A percentile compares a stretch with the other conserved stretches of the same genome.
These are phyloP conservation scores for Spea bombifrons DNA, from an alignment of 2,113 vertebrate genomes.

Conservation along the genomic window DNA sequence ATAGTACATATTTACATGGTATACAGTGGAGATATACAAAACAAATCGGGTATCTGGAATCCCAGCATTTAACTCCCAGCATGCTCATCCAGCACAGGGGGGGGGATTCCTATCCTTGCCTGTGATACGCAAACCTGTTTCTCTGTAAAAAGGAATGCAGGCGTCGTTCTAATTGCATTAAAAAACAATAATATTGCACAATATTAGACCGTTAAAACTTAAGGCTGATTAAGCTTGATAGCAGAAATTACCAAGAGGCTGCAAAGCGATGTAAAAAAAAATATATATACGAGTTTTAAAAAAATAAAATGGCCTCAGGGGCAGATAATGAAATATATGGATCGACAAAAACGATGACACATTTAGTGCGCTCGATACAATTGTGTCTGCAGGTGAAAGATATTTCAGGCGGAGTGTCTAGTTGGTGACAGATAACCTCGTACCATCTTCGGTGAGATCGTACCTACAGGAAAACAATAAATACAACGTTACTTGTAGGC, in stretches of 20 bases:
- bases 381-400: constrained; percentile 52
- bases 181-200: constrained; percentile 51
- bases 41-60: constrained; percentile 60
- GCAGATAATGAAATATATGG: constrained; percentile 57
- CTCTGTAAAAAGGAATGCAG: constrained; percentile 38
- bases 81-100: no score
- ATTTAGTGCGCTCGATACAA: constrained; percentile 52
- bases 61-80: neutral
- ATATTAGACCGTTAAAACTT: constrained; percentile 54
- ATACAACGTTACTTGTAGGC: neutral
- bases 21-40: constrained; percentile 61
- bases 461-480: constrained; percentile 70
- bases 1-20: constrained; percentile 79
- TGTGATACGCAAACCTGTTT: constrained; percentile 18
- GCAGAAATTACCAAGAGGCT: constrained; percentile 56
- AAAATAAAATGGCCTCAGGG: neutral
- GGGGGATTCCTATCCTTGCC: neutral
- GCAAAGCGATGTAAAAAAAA: constrained; percentile 62
- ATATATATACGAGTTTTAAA: constrained; percentile 41
- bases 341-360: constrained; percentile 70
- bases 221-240: constrained; percentile 59
- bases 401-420: constrained; percentile 55
- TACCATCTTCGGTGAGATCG: constrained; percentile 87
- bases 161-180: constrained; percentile 48
- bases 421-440: constrained; percentile 58